A percentile compares a stretch with the other conserved stretches of the same genome.
Evolutionary conservation across 2,113 vertebrate genomes (phyloP).

Genomic region (Tricholaema leucomelas): DNA sequence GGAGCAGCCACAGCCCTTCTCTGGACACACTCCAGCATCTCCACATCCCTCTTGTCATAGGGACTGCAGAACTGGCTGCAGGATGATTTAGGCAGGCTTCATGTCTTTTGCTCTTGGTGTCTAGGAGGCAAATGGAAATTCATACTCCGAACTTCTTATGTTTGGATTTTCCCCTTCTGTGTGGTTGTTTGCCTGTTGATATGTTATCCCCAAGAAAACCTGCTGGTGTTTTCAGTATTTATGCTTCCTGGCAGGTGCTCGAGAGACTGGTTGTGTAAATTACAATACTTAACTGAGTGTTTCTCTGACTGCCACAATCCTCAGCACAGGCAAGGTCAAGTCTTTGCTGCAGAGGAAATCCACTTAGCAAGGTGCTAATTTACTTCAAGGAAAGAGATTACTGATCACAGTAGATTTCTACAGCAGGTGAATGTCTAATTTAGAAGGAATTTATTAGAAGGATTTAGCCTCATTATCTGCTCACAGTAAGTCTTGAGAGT

Average conservation of each 20-base stretch:
- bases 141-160: neutral
- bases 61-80: no score
- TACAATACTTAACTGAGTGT: neutral
- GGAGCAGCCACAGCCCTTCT: no score
- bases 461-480: neutral
- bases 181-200: neutral
- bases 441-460: slow-evolving; percentile 5
- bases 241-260: neutral
- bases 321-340: slow-evolving; percentile 12
- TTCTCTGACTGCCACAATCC: neutral
- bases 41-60: no score
- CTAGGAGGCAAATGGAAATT: neutral
- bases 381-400: slow-evolving; percentile 1
- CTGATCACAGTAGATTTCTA: slow-evolving; percentile 28
- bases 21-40: no score
- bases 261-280: slow-evolving; percentile 1
- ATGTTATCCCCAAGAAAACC: neutral
- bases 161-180: neutral
- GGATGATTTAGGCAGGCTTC: no score
- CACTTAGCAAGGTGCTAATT: slow-evolving; percentile 8
- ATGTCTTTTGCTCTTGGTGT: neutral
- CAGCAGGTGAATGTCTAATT: slow-evolving; percentile 3
- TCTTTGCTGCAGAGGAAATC: neutral
- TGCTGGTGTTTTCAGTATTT: neutral
- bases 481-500: neutral